These are phyloP conservation scores for Nothoprocta perdicaria DNA, from an alignment of 2,113 vertebrate genomes.

Conservation along the genomic window DNA sequence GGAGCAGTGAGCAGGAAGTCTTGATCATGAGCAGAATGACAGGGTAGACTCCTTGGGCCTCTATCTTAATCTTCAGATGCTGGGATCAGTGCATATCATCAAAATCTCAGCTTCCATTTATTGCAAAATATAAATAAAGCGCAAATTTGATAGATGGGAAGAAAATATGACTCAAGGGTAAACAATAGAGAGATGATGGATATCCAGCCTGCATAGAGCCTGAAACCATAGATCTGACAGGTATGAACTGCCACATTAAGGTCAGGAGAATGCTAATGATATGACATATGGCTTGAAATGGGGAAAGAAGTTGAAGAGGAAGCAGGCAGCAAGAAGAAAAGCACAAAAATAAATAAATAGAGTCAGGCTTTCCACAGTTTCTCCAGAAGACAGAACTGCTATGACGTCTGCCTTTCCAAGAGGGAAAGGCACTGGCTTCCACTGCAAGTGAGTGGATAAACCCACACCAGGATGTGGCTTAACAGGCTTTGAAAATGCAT, in stretches of 20 bases:
- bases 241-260: conserved; percentile 51
- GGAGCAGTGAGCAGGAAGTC: background rate
- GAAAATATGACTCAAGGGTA: conserved; percentile 45
- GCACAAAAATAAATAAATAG: fast-evolving
- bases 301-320: background rate
- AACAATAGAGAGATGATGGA: conserved; percentile 28
- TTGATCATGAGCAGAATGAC: background rate
- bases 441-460: background rate
- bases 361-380: background rate
- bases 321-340: background rate
- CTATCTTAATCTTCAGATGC: background rate
- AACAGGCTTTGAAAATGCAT: background rate
- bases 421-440: background rate
- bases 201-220: conserved; percentile 24
- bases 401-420: background rate
- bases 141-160: conserved; percentile 46
- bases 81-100: background rate
- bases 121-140: conserved; percentile 40
- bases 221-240: conserved; percentile 3
- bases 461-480: background rate
- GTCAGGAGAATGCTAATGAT: background rate
- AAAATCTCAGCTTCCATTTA: background rate
- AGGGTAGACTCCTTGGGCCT: background rate
- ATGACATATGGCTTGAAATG: background rate
- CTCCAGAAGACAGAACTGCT: background rate